phyloP scores from a whole-genome alignment of 2,888 invertebrate genomes.

The Hypselothyrea guttata region DNA sequence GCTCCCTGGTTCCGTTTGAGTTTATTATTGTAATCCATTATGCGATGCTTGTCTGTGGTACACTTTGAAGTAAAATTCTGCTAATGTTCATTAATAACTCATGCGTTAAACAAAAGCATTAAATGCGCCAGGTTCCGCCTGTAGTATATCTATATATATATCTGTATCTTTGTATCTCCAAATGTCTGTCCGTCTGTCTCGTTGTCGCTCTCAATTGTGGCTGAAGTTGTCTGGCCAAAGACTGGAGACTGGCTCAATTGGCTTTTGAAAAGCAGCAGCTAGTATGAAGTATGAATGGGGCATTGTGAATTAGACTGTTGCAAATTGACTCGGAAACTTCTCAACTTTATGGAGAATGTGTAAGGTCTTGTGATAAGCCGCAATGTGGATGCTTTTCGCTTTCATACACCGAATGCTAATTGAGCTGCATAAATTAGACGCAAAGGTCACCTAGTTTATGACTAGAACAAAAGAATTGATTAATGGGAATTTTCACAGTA shows the following conservation, averaged over 20 bases:
- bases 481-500: slow-evolving; percentile 64
- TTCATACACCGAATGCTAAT: slow-evolving; percentile 37
- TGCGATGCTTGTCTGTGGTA: slow-evolving; percentile 39
- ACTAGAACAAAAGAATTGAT: slow-evolving; percentile 72
- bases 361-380: no score
- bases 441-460: slow-evolving; percentile 65
- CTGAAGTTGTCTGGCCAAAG: slow-evolving; percentile 33
- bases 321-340: slow-evolving; percentile 44
- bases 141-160: slow-evolving; percentile 5
- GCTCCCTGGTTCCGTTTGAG: slow-evolving; percentile 40
- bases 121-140: not conserved
- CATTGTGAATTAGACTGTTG: slow-evolving; percentile 59
- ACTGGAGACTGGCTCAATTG: slow-evolving; percentile 18
- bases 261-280: slow-evolving; percentile 25
- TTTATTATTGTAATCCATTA: slow-evolving; percentile 42
- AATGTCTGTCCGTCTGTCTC: not conserved
- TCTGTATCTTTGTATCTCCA: not conserved
- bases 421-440: slow-evolving; percentile 53
- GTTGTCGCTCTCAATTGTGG: slow-evolving; percentile 11
- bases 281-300: slow-evolving; percentile 30
- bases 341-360: no score
- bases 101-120: slow-evolving; percentile 66
- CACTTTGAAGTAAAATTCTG: slow-evolving; percentile 47
- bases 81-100: slow-evolving; percentile 72
- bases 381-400: slow-evolving; percentile 23